Conservation (phyloP, 23 tunicate species). For the Clavelina lepadiformis region DNA sequence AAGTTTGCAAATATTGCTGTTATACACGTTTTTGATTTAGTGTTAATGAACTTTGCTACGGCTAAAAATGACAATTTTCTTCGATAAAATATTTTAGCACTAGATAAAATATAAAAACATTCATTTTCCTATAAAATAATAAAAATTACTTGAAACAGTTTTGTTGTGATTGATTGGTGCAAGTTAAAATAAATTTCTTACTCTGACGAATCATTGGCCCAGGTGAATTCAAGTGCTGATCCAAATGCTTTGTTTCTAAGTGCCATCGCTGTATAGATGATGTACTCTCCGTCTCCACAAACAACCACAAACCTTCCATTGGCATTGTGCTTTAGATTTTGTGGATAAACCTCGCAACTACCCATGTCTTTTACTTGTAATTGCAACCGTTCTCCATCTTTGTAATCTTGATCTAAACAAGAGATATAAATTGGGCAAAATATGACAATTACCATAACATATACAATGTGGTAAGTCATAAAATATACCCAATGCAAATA, state of each 20-base stretch:
- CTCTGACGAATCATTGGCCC: slow-evolving; percentile 95
- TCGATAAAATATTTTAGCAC: background rate
- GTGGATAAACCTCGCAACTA: slow-evolving; percentile 97
- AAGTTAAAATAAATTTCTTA: too few species aligned
- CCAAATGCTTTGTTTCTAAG: slow-evolving; percentile 94
- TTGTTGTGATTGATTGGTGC: background rate
- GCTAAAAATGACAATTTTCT: too few species aligned
- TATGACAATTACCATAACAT: too few species aligned
- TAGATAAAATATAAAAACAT: background rate
- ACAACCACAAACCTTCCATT: slow-evolving; percentile 99
- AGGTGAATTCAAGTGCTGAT: slow-evolving; percentile 91
- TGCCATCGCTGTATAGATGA: slow-evolving; percentile 99
- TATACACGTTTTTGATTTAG: too few species aligned
- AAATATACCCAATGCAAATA: too few species aligned
- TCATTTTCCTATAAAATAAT: background rate
- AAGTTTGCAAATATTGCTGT: too few species aligned
- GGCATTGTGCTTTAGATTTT: slow-evolving; percentile 86
- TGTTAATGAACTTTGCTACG: too few species aligned
- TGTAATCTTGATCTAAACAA: slow-evolving; percentile 37
- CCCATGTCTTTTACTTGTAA: slow-evolving; percentile 92
- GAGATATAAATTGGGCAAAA: background rate
- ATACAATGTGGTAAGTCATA: too few species aligned
- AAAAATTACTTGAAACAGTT: background rate
- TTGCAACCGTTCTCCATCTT: slow-evolving; percentile 94
- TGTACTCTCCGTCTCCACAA: slow-evolving; percentile 99